phyloP scores from a whole-genome alignment of 2,888 invertebrate genomes.

The Bombylius discolor region DNA sequence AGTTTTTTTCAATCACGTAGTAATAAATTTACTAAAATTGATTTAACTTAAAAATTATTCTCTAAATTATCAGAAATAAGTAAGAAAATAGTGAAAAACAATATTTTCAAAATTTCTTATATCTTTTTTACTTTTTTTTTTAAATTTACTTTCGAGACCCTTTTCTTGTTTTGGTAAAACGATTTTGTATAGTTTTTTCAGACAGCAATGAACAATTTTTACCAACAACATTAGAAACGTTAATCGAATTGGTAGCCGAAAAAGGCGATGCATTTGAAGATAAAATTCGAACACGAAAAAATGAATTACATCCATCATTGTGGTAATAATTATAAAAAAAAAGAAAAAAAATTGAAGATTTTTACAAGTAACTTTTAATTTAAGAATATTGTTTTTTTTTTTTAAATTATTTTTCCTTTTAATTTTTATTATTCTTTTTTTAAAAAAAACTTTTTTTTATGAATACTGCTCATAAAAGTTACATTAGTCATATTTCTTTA shows the following conservation, averaged over 20 bases:
- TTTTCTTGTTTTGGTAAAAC: slow-evolving; percentile 12
- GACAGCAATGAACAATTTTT: slow-evolving; percentile 28
- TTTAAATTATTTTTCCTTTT: too few species aligned
- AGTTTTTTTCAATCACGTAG: too few species aligned
- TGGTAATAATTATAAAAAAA: slow-evolving; percentile 26
- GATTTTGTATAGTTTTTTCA: slow-evolving; percentile 40
- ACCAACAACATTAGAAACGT: slow-evolving; percentile 41
- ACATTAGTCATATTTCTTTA: too few species aligned
- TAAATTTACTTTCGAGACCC: neutral
- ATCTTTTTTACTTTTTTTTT: neutral
- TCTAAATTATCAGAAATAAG: too few species aligned
- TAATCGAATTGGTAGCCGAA: slow-evolving; percentile 46
- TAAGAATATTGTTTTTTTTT: too few species aligned
- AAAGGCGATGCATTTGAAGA: slow-evolving; percentile 55
- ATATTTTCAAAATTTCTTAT: neutral
- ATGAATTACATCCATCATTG: slow-evolving; percentile 36
- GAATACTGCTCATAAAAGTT: too few species aligned
- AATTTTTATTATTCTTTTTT: too few species aligned
- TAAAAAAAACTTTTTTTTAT: too few species aligned
- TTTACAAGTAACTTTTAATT: too few species aligned
- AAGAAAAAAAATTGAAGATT: neutral
- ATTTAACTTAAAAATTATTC: too few species aligned
- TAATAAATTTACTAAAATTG: too few species aligned
- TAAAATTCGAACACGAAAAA: slow-evolving; percentile 41
- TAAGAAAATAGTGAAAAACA: too few species aligned